Conservation (phyloP, 2,797 vertebrate genomes). For the Coregonus suidteri region DNA sequence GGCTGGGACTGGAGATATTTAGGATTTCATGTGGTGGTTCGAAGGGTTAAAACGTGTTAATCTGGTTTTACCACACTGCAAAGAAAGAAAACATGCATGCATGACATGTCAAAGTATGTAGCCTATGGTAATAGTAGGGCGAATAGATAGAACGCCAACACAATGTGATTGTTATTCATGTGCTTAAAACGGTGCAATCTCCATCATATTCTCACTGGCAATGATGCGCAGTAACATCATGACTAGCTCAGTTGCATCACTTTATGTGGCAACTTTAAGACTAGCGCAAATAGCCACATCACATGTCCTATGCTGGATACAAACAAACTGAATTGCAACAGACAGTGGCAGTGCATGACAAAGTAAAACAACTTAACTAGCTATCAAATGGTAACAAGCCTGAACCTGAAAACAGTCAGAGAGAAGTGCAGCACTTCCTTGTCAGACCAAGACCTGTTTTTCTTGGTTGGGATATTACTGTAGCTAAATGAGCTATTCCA, state of each 20-base stretch:
- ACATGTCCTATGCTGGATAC: not conserved
- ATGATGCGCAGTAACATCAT: not conserved
- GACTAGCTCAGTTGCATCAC: not conserved
- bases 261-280: not conserved
- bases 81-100: not conserved
- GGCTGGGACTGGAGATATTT: constrained; percentile 25
- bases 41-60: not conserved
- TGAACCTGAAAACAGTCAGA: not conserved
- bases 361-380: not conserved
- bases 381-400: not conserved
- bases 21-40: constrained; percentile 7
- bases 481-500: not conserved
- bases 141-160: not conserved
- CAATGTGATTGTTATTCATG: not conserved
- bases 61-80: constrained; percentile 11
- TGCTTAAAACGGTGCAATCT: not conserved
- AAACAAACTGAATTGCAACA: not conserved
- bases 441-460: constrained; percentile 1
- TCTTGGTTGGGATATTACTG: not conserved
- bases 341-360: not conserved
- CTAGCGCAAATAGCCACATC: not conserved
- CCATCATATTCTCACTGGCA: not conserved
- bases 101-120: not conserved
- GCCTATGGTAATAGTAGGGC: not conserved
- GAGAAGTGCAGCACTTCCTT: constrained; percentile 10